Conservation (phyloP, 2,797 vertebrate species). For the Anguilla megastoma region DNA sequence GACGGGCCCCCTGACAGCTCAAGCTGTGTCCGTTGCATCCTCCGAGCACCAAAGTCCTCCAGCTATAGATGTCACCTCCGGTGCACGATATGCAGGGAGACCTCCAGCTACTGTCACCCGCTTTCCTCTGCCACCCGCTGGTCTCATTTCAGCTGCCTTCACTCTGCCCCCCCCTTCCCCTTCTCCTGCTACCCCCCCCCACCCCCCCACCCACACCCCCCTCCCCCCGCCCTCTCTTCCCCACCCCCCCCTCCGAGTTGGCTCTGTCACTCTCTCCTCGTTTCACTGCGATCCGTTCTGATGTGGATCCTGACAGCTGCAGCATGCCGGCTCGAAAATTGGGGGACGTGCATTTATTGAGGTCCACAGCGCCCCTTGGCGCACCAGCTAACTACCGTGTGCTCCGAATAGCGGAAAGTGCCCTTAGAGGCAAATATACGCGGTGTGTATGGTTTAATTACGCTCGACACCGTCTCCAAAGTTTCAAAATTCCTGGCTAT, state of each 20-base stretch:
- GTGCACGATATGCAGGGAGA: constrained; percentile 23
- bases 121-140: constrained; percentile 23
- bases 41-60: constrained; percentile 36
- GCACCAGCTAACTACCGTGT: constrained; percentile 27
- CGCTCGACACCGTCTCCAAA: constrained; percentile 25
- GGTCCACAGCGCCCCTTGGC: constrained; percentile 25
- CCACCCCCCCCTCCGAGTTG: constrained; percentile 45
- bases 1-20: constrained; percentile 27
- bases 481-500: background rate
- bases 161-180: constrained; percentile 24
- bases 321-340: constrained; percentile 35
- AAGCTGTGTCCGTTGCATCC: constrained; percentile 28
- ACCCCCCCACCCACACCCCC: constrained; percentile 8
- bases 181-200: constrained; percentile 37
- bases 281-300: constrained; percentile 57
- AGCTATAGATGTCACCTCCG: constrained; percentile 37
- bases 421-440: constrained; percentile 33
- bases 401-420: constrained; percentile 23
- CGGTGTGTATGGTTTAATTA: constrained; percentile 36
- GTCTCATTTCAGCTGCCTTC: constrained; percentile 27
- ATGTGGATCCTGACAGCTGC: constrained; percentile 55
- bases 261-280: constrained; percentile 54
- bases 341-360: constrained; percentile 35
- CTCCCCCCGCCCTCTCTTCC: constrained; percentile 42
- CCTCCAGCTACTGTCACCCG: constrained; percentile 39